Conservation (phyloP, 2,113 vertebrate genomes). For the Tylochromis polylepis region DNA sequence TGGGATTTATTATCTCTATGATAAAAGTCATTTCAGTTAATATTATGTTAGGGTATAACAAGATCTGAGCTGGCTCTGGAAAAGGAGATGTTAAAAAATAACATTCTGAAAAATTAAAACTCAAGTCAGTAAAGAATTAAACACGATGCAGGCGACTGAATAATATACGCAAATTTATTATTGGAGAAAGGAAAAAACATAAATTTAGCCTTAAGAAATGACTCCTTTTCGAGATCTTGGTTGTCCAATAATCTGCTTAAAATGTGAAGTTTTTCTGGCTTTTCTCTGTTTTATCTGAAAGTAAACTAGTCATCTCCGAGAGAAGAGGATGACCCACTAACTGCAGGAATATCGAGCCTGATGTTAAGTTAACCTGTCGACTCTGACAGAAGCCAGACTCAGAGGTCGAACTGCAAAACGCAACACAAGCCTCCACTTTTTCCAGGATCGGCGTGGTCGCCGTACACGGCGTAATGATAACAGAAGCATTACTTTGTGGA, state of each 20-base stretch:
- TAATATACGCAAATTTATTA: not conserved
- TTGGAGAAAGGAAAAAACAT: not conserved
- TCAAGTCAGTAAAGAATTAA: not conserved
- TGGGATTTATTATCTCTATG: not conserved
- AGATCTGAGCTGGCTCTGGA: not conserved
- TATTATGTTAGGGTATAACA: not conserved
- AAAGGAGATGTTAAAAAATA: not conserved
- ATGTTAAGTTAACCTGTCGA: not conserved
- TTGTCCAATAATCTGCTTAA: not conserved
- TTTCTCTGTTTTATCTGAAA: not conserved
- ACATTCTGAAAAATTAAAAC: not conserved
- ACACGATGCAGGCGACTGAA: not conserved
- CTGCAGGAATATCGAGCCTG: not conserved
- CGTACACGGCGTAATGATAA: not conserved
- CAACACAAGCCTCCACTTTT: not conserved
- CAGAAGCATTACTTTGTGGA: not conserved
- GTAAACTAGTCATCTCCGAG: not conserved
- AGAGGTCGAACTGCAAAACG: not conserved
- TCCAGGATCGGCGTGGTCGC: not conserved
- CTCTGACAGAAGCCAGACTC: conserved; percentile 25
- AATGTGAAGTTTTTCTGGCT: not conserved
- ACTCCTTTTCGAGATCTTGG: not conserved
- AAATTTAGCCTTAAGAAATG: not conserved
- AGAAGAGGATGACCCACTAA: not conserved
- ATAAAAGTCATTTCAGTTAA: not conserved